Evolutionary conservation across 2,888 invertebrate species (phyloP).

Genomic region (Idaea dimidiata): DNA sequence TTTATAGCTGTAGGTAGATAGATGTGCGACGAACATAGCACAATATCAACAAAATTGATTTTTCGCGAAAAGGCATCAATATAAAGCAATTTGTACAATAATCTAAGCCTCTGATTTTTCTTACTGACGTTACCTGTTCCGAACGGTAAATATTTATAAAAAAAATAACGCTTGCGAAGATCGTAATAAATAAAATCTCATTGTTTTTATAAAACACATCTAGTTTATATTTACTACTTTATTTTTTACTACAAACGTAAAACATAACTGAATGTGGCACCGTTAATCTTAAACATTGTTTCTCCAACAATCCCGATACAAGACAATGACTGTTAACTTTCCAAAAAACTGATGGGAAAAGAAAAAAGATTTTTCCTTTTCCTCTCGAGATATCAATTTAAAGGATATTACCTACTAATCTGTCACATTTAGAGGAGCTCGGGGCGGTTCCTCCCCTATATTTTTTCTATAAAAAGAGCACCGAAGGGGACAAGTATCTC

Average conservation of each 20-base stretch:
- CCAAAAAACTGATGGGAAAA: conserved; percentile 35
- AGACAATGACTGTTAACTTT: background rate
- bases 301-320: background rate
- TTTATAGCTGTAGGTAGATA: too few relatives aligned
- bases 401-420: conserved; percentile 76
- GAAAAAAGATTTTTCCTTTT: conserved; percentile 47
- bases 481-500: conserved; percentile 48
- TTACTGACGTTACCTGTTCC: conserved; percentile 41
- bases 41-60: too few relatives aligned
- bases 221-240: too few relatives aligned
- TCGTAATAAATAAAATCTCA: conserved; percentile 23
- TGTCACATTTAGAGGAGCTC: conserved; percentile 73
- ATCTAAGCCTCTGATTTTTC: conserved; percentile 46
- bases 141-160: conserved; percentile 55
- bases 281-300: too few relatives aligned
- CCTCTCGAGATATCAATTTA: conserved; percentile 78
- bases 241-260: too few relatives aligned
- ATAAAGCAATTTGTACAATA: conserved; percentile 39
- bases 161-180: conserved; percentile 43
- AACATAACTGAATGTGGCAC: too few relatives aligned
- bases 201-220: too few relatives aligned
- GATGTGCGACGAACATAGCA: too few relatives aligned
- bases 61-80: too few relatives aligned
- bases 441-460: conserved; percentile 65
- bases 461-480: conserved; percentile 50